Base-by-base conservation (phyloP, 1,140 invertebrate genomes). In the Trichoplusia ni region DNA sequence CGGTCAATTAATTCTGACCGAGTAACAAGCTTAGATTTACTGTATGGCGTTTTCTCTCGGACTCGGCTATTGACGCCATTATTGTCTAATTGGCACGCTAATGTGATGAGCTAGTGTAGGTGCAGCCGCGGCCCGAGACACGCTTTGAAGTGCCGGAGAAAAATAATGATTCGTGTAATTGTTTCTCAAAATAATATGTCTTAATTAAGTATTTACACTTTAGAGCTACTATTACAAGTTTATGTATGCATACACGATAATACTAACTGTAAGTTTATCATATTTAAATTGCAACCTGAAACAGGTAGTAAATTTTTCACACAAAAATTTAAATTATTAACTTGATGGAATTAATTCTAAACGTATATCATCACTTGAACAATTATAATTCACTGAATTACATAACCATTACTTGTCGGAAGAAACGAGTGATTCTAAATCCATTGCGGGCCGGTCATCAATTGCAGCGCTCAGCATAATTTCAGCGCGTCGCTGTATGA, bases 1-100 rank as follows among this genome's bases (percentile, higher is more conserved):
- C 71, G 77, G 68, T 73, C 75, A 81, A 86, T 86, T 84, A 86
- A 79, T 77, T 79, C 71, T 73, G 71, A 75, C 76, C 79, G 62
- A 75, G 68, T 75, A 79, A 79, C 77, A 76, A 77, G 69, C 61
- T 38, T 66, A 75, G 72, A 79, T 84, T 81, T 84, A 82, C 77
- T 70, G 42, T 60, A 60, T 60, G 60, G 31, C 61, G 42, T 27
- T 72, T 72, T 72, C 70, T 54, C 61, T 49, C 25, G 42, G 35
- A 35, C 31, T 14, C 33, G n/a, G 35, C 42, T 27, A 46, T 46
- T 58, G 56, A 35, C 29, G 56, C 40, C 14, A 58, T 58, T 46
- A 60, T 60, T 47, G 56, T 60, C 42, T 60, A 60, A 60, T 47
- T 60, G 29, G 40, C 29, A 46, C 29, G 56, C 27, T 60, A 47